A percentile compares a stretch with the other conserved stretches of the same genome.
These are phyloP conservation scores for Orchesella cincta DNA, from an alignment of 1,140 invertebrate genomes.

Conservation along the genomic window DNA sequence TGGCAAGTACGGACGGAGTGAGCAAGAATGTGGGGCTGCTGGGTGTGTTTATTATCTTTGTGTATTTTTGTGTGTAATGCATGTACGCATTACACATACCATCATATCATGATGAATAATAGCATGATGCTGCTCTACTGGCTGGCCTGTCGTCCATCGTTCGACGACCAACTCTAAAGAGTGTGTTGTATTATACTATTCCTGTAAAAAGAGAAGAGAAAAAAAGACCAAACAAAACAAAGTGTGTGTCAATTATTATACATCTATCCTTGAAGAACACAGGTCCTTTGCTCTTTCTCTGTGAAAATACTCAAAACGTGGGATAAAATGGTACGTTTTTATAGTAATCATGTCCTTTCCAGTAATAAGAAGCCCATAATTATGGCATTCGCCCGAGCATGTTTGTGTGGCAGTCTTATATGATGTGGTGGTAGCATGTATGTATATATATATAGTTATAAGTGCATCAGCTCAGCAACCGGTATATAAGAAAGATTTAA, in stretches of 20 bases:
- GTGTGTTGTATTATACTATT: conserved; percentile 11
- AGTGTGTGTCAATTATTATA: conserved; percentile 22
- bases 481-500: not conserved
- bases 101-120: conserved; percentile 16
- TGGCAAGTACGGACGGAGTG: conserved; percentile 36
- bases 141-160: not conserved
- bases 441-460: not conserved
- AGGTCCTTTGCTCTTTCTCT: not conserved
- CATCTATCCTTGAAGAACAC: not conserved
- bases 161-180: not conserved
- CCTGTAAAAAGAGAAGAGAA: not conserved
- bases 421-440: too few species aligned
- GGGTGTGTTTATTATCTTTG: conserved; percentile 26
- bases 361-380: conserved; percentile 25
- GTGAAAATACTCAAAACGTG: not conserved
- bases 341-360: conserved; percentile 26
- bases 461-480: too few species aligned
- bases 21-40: conserved; percentile 4
- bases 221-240: conserved; percentile 23
- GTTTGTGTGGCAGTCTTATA: too few species aligned
- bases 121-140: conserved; percentile 11
- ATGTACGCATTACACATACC: not conserved
- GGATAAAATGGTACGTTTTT: conserved; percentile 17
- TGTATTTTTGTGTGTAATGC: not conserved
- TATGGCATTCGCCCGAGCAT: conserved; percentile 6